Evolutionary conservation across 2,888 invertebrate genomes (phyloP), one percentile per base, ranked within the genome.

Genomic region (Tenthredo scrophulariae): DNA sequence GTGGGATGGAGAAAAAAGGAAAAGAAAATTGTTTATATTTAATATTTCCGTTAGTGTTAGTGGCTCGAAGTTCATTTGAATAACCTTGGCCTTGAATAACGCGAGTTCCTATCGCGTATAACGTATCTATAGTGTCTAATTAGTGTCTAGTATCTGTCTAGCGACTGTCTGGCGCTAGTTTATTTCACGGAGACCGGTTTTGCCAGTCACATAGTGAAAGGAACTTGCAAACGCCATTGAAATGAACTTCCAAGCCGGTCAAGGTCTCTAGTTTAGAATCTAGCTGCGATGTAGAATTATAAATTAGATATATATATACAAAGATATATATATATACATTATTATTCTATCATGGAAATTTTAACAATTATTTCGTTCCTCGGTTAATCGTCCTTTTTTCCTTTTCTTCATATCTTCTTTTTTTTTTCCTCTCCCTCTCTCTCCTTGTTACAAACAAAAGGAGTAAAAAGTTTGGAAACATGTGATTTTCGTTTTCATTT

Each of bases 121-220:
- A 65, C 83, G 83, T 83, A 70, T 83, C 70, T 83, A 26, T 3
- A 29, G 6, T 46, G 83, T 83, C 67, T 83, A 83, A 80, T 50
- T 22, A 80, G 29, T n/a, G 83, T 83, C 83, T 83, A 83, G 70
- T 29, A 22, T 67, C 18, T 83, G 83, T 80, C 80, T 80, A 80
- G 80, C 80, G 62, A 62, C 62, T 80, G 80, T 83, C 83, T 83
- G 83, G 83, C 46, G 50, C 46, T 83, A 65, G 83, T 67, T 67
- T 37, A 15, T 65, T 29, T 46, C 65, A 40, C 40, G 22, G 22
- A 67, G 33, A 83, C 83, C 83, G 83, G 83, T 83, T 83, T 40
- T 46, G n/a, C 83, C 29, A 29, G 72, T 74, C 67, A 22, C 15
- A 29, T 33, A 33, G 83, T 83, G 83, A 83, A 83, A 83, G 83